These are phyloP conservation scores for Galemys pyrenaicus DNA, from an alignment of 2,113 vertebrate genomes.

Conservation along the genomic window DNA sequence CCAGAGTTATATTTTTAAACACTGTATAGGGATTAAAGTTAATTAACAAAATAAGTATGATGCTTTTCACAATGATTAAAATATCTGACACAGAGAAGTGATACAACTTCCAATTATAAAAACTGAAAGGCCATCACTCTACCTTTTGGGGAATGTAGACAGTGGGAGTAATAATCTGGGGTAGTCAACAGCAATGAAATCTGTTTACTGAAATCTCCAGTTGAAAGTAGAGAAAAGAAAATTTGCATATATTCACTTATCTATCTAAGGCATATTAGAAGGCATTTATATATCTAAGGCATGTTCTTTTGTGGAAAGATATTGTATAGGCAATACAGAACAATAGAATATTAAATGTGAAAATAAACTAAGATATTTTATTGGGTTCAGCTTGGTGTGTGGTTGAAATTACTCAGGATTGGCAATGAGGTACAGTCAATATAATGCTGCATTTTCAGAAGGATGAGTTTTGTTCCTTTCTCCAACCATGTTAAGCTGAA, in stretches of 20 bases:
- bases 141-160: neutral
- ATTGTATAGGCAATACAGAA: neutral
- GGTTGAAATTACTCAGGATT: neutral
- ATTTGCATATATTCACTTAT: neutral
- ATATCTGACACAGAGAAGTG: neutral
- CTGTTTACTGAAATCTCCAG: neutral
- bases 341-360: neutral
- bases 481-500: neutral
- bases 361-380: neutral
- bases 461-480: neutral
- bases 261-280: neutral
- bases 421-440: no score
- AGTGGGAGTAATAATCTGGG: accelerated
- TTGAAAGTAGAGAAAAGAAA: neutral
- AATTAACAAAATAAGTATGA: conserved; percentile 35
- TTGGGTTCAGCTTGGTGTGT: neutral
- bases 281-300: no score
- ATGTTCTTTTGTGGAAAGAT: neutral
- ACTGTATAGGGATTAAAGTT: neutral
- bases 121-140: neutral
- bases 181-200: neutral
- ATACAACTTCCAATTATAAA: neutral
- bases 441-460: neutral
- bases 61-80: neutral
- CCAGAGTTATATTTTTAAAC: conserved; percentile 1